These are phyloP conservation scores for Drosophila sechellia DNA, from an alignment of 1,140 invertebrate species.

Conservation along the genomic window DNA sequence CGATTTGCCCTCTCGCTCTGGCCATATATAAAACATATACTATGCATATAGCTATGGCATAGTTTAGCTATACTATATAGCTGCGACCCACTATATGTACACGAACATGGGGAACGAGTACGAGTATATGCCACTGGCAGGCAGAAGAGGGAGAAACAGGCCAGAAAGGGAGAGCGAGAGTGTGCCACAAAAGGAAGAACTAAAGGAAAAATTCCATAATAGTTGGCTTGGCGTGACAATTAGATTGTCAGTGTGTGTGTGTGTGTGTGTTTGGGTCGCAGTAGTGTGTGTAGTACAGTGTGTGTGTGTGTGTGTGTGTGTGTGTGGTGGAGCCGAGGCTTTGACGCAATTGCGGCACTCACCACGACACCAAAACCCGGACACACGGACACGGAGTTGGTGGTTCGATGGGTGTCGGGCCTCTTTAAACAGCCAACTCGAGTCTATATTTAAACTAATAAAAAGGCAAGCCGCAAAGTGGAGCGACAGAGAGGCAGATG, in stretches of 20 bases:
- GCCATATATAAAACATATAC: background rate
- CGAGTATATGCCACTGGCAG: background rate
- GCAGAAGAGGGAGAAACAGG: background rate
- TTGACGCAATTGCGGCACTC: constrained; percentile 75
- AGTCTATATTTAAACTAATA: constrained; percentile 82
- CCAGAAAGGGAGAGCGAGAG: background rate
- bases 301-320: constrained; percentile 18
- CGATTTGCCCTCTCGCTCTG: constrained; percentile 25
- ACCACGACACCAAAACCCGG: constrained; percentile 20
- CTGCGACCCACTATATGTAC: background rate
- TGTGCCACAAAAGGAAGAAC: constrained; percentile 9
- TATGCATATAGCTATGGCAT: background rate
- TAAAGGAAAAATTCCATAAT: constrained; percentile 74
- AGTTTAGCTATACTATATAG: background rate
- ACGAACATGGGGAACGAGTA: background rate
- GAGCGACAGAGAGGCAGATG: constrained; percentile 11
- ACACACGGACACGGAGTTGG: constrained; percentile 2
- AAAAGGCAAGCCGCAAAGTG: constrained; percentile 62
- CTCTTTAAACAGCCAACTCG: constrained; percentile 61
- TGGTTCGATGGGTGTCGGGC: constrained; percentile 13
- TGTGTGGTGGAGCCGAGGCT: constrained; percentile 44
- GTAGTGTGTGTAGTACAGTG: background rate
- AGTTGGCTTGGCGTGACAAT: constrained; percentile 80
- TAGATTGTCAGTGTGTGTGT: constrained; percentile 56
- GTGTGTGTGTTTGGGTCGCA: background rate